Conservation (phyloP, 2,888 invertebrate species). For the Neuroscelio doddi region DNA sequence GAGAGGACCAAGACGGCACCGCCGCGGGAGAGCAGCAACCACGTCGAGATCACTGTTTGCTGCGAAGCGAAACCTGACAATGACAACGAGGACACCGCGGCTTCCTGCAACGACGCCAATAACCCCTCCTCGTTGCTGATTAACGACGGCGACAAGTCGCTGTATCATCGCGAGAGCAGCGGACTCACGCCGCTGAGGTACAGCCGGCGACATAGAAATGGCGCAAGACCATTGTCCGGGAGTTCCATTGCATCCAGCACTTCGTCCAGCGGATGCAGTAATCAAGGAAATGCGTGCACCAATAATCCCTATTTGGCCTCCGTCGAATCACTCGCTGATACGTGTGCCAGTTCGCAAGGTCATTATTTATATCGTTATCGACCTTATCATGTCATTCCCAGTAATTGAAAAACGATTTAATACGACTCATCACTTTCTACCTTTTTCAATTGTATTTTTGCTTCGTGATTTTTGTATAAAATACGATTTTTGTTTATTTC, state of each 20-base stretch:
- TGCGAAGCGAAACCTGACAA: background rate
- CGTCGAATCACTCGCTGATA: conserved; percentile 89
- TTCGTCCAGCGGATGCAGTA: conserved; percentile 70
- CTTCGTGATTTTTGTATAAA: too few species aligned
- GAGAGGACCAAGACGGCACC: conserved; percentile 17
- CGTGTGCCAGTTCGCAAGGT: conserved; percentile 77
- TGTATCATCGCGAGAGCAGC: conserved; percentile 69
- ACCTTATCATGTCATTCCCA: too few species aligned
- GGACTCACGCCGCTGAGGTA: conserved; percentile 71
- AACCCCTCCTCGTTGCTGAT: background rate
- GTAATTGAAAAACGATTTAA: too few species aligned
- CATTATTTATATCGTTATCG: too few species aligned
- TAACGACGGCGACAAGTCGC: conserved; percentile 65
- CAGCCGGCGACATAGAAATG: conserved; percentile 73
- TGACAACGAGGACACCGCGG: conserved; percentile 32
- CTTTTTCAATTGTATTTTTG: too few species aligned
- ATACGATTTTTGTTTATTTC: too few species aligned
- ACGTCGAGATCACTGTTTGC: conserved; percentile 10
- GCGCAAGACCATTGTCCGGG: conserved; percentile 81
- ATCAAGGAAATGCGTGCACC: conserved; percentile 77
- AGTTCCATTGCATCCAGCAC: conserved; percentile 83
- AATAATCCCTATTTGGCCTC: conserved; percentile 89
- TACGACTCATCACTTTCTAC: too few species aligned
- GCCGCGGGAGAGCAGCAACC: conserved; percentile 8
- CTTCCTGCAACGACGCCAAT: too few species aligned